A percentile compares a stretch with the other conserved stretches of the same genome.
These are phyloP conservation scores for Tetranychus piercei DNA, from an alignment of 2,888 invertebrate species.

Conservation along the genomic window DNA sequence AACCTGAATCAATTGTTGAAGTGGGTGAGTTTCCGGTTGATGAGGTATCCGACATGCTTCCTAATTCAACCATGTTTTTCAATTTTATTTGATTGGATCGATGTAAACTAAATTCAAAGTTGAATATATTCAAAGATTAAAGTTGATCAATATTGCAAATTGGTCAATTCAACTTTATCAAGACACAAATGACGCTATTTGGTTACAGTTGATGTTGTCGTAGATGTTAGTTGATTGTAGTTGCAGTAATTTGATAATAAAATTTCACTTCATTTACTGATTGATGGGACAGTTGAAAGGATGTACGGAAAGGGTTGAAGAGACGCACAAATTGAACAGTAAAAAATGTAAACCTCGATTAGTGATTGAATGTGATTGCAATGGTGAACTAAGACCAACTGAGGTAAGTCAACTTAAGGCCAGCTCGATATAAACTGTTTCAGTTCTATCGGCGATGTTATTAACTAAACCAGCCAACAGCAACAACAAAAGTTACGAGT, in stretches of 20 bases:
- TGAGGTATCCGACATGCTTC: background rate
- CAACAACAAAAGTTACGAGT: background rate
- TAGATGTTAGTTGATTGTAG: background rate
- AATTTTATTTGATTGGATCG: background rate
- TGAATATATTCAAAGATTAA: background rate
- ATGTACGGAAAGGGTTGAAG: too few relatives aligned
- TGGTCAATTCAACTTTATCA: too few relatives aligned
- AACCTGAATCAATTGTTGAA: background rate
- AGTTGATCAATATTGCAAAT: too few relatives aligned
- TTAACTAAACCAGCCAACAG: background rate
- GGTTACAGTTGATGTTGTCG: background rate
- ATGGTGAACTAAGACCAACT: background rate
- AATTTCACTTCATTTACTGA: too few relatives aligned
- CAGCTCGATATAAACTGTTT: background rate
- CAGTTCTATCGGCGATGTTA: background rate
- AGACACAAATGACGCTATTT: too few relatives aligned
- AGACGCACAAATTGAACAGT: too few relatives aligned
- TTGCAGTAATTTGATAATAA: too few relatives aligned
- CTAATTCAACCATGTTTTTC: constrained; percentile 5
- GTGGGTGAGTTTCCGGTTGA: constrained; percentile 2
- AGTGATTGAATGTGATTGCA: too few relatives aligned
- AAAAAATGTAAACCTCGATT: too few relatives aligned
- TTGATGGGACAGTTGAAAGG: too few relatives aligned
- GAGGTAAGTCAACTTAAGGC: background rate
- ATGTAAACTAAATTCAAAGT: background rate